These are phyloP conservation scores for Drosophila ezoana DNA, from an alignment of 2,888 invertebrate species.

Conservation along the genomic window DNA sequence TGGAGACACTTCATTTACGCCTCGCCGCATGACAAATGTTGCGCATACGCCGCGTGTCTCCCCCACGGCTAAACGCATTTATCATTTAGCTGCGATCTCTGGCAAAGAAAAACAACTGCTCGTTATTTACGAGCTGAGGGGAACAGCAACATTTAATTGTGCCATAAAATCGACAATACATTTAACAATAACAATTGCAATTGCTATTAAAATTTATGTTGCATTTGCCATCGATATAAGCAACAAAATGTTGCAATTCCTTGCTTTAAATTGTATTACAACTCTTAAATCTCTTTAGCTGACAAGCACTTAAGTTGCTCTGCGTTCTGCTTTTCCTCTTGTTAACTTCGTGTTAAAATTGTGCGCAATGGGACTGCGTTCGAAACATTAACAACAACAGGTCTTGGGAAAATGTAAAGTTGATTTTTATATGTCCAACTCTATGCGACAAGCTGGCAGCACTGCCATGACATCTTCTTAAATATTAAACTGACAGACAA, in stretches of 20 bases:
- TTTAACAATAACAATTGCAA: slow-evolving; percentile 57
- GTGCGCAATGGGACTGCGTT: too few species aligned
- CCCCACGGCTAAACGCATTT: slow-evolving; percentile 20
- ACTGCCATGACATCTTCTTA: not conserved
- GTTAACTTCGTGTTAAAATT: not conserved
- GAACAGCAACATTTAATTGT: slow-evolving; percentile 63
- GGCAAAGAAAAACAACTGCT: slow-evolving; percentile 13
- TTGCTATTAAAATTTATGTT: slow-evolving; percentile 57
- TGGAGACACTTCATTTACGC: slow-evolving; percentile 56
- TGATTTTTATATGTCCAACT: too few species aligned
- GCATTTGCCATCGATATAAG: slow-evolving; percentile 48
- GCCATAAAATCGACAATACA: slow-evolving; percentile 58
- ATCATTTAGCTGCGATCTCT: slow-evolving; percentile 48
- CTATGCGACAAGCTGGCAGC: too few species aligned
- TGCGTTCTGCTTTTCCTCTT: not conserved
- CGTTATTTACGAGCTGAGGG: slow-evolving; percentile 46
- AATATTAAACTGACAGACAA: not conserved
- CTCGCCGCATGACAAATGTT: slow-evolving; percentile 60
- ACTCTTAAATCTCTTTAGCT: not conserved
- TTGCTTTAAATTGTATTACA: slow-evolving; percentile 3
- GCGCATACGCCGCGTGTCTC: slow-evolving; percentile 11
- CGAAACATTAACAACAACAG: too few species aligned
- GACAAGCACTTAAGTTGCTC: slow-evolving; percentile 3
- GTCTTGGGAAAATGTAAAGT: too few species aligned
- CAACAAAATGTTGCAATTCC: not conserved